Evolutionary conservation across 2,888 invertebrate genomes (phyloP).

Genomic region (Chloroclysta siterata): DNA sequence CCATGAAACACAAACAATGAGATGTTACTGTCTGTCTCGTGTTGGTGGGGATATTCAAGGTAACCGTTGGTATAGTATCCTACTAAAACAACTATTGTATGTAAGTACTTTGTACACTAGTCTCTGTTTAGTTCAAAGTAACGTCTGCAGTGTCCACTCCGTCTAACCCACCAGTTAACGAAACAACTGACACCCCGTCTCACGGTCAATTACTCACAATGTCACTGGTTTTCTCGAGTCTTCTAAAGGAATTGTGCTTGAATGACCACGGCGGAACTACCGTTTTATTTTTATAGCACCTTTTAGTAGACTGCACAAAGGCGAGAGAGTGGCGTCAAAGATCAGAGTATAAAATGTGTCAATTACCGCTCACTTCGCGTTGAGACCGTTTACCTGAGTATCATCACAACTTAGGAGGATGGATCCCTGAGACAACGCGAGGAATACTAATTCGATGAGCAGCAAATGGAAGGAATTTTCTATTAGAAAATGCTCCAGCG

Average conservation of each 20-base stretch:
- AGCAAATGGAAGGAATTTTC: slow-evolving; percentile 18
- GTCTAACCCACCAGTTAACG: slow-evolving; percentile 12
- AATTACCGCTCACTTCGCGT: slow-evolving; percentile 33
- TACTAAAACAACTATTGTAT: not conserved
- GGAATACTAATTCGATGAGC: slow-evolving; percentile 39
- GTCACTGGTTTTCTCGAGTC: slow-evolving; percentile 25
- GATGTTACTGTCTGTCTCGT: slow-evolving; percentile 14
- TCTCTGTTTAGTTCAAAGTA: slow-evolving; percentile 7
- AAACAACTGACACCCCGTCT: slow-evolving; percentile 21
- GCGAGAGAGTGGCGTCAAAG: slow-evolving; percentile 28
- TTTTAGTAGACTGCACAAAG: slow-evolving; percentile 37
- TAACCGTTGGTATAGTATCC: slow-evolving; percentile 5
- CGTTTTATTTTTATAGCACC: slow-evolving; percentile 32
- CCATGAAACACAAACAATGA: slow-evolving; percentile 23
- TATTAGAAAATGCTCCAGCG: slow-evolving; percentile 16
- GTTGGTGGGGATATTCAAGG: slow-evolving; percentile 8
- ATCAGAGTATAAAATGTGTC: slow-evolving; percentile 36
- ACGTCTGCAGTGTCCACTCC: not conserved
- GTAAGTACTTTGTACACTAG: not conserved
- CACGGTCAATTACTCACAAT: slow-evolving; percentile 32
- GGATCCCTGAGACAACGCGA: slow-evolving; percentile 32
- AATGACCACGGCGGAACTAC: slow-evolving; percentile 16
- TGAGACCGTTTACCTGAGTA: slow-evolving; percentile 29
- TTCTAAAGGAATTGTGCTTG: slow-evolving; percentile 27
- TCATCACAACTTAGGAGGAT: slow-evolving; percentile 28